Percentiles rank a stretch among this genome's conserved stretches.
Conservation (phyloP, 2,113 vertebrate species). For the Urocolius indicus region DNA sequence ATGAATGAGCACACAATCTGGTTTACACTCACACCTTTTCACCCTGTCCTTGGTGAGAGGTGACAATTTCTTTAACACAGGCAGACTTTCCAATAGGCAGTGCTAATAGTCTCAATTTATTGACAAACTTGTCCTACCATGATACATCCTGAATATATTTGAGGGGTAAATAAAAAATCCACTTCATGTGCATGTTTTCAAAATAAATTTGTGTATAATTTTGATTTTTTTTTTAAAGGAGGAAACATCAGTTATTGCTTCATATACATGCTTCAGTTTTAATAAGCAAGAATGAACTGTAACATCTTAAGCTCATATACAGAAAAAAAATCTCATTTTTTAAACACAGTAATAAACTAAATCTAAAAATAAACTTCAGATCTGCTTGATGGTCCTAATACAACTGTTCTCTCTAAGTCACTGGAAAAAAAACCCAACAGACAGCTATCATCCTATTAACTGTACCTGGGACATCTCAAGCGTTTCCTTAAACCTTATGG, state of each 20-base stretch:
- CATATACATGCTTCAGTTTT: background rate
- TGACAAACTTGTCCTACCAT: background rate
- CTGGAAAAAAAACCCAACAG: background rate
- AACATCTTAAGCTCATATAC: background rate
- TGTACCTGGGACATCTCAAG: background rate
- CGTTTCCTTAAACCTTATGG: background rate
- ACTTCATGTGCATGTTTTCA: background rate
- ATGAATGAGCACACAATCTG: background rate
- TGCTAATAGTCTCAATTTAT: background rate
- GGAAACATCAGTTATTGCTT: background rate
- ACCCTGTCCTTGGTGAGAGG: background rate
- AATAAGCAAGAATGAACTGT: background rate
- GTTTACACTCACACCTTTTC: background rate
- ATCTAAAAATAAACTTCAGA: background rate
- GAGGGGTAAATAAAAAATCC: background rate
- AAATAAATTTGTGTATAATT: background rate
- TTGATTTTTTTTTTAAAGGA: background rate
- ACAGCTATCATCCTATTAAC: background rate
- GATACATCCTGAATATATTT: background rate
- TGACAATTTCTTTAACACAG: rapidly evolving
- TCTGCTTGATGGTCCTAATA: background rate
- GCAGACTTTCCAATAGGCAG: background rate
- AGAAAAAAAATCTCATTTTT: background rate
- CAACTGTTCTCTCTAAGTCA: background rate
- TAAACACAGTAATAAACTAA: background rate